Conservation (phyloP, 2,113 vertebrate species). For the Seriola dumerili region DNA sequence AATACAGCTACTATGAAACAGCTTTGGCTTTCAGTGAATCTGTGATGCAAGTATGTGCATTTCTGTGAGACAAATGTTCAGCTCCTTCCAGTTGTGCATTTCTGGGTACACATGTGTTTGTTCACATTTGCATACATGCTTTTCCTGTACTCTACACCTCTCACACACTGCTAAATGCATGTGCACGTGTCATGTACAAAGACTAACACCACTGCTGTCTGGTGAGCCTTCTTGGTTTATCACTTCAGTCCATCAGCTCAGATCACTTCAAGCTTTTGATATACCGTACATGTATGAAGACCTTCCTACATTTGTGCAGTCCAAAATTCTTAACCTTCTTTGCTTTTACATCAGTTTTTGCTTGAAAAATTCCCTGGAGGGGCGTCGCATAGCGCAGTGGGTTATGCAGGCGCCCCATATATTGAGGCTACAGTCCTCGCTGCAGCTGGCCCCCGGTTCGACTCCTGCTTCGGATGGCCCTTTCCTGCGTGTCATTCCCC, state of each 20-base stretch:
- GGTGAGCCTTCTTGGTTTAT: background rate
- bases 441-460: too few relatives aligned
- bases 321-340: too few relatives aligned
- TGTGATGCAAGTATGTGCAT: background rate
- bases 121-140: background rate
- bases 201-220: background rate
- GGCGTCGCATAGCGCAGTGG: too few relatives aligned
- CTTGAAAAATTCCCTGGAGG: too few relatives aligned
- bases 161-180: background rate
- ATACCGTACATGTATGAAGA: background rate
- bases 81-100: background rate
- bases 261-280: background rate
- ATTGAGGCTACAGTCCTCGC: too few relatives aligned
- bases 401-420: too few relatives aligned
- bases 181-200: background rate
- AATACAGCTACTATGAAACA: conserved; percentile 15
- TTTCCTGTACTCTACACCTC: background rate
- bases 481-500: too few relatives aligned
- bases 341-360: too few relatives aligned
- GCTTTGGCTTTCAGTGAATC: conserved; percentile 31
- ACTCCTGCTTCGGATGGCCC: too few relatives aligned
- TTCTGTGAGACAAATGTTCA: background rate
- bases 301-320: too few relatives aligned
- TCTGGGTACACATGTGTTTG: background rate
- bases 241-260: background rate